Conservation (phyloP, 2,888 invertebrate genomes). For the Tenthredo notha region DNA sequence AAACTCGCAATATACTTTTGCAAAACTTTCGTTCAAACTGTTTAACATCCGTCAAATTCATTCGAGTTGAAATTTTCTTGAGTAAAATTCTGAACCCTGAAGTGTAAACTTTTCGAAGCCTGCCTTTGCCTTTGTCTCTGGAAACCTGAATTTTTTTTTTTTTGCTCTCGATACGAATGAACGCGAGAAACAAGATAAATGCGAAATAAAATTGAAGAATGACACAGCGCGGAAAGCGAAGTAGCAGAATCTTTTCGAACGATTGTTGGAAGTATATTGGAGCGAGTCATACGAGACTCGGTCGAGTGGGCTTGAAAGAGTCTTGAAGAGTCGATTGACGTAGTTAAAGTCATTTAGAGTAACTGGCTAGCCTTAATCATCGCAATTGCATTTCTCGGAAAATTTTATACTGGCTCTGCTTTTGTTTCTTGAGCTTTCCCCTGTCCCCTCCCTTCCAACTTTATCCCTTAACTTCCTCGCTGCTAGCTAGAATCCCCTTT, state of each 20-base stretch:
- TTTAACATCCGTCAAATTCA: not conserved
- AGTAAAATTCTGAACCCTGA: not conserved
- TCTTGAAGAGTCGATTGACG: not conserved
- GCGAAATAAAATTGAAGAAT: not conserved
- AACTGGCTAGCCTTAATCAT: constrained; percentile 38
- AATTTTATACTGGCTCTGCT: constrained; percentile 5
- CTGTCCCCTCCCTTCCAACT: not conserved
- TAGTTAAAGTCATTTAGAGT: constrained; percentile 6
- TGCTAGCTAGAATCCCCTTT: constrained; percentile 23
- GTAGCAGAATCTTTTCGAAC: not conserved
- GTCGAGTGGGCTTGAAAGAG: not conserved
- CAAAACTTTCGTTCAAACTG: not conserved
- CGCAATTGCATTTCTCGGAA: constrained; percentile 31
- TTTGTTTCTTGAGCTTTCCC: constrained; percentile 28
- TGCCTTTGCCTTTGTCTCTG: not conserved
- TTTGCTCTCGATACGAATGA: not conserved
- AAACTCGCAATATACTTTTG: not conserved
- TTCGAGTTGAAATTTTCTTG: not conserved
- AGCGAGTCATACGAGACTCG: not conserved
- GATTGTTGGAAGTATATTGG: not conserved
- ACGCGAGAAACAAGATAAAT: not conserved
- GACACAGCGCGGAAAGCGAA: not conserved
- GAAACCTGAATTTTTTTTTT: not conserved
- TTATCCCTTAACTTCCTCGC: not conserved
- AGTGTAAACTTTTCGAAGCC: not conserved